Base-by-base conservation (phyloP, 2,797 vertebrate species). In the Crax fasciolata region DNA sequence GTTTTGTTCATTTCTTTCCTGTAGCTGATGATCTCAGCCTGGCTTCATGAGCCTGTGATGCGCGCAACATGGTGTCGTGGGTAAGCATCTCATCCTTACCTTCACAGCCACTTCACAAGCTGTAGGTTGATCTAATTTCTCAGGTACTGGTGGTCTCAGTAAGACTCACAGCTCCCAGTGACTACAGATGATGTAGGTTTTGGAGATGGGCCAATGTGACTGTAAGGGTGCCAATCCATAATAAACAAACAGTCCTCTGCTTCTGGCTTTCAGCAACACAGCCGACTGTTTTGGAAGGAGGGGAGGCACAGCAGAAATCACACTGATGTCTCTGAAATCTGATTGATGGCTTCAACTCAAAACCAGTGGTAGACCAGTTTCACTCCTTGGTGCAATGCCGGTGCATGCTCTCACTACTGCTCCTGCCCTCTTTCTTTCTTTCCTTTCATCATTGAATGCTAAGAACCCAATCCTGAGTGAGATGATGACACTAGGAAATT, bases 41-140 rank as follows among this genome's bases (percentile, higher is more conserved):
- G 13, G 6, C 38, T 46, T 30, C 57, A 5, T 0, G 19, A 44
- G 24, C 3, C 4, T 0, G 0, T 1, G 1, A 9, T 1, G 12
- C 4, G 10, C 3, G 1, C 6, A 35, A 13, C 6, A 10, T 1
- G 9, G 38, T 7, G 28, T 6, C 39, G 20, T 3, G 14, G 38
- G n/a, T 32, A 43, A 15, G 32, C 11, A 25, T 11, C 57, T n/a
- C 38, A 2, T 8, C 48, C 24, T 25, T 4, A 13, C 32, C 11
- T 3, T 49, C 1, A 2, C 46, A 11, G 20, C 3, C 32, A 6
- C 35, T 2, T 32, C 32, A 10, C 43, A 8, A 43, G 27, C 58
- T 17, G 30, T 1, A 6, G 48, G 16, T 2, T 18, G 5, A 38
- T 27, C 17, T 19, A 7, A 38, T 51, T 10, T 9, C 19, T 12